Evolutionary conservation across 2,888 invertebrate genomes (phyloP), one percentile per base, ranked within the genome.

Genomic region (Serripes groenlandicus): DNA sequence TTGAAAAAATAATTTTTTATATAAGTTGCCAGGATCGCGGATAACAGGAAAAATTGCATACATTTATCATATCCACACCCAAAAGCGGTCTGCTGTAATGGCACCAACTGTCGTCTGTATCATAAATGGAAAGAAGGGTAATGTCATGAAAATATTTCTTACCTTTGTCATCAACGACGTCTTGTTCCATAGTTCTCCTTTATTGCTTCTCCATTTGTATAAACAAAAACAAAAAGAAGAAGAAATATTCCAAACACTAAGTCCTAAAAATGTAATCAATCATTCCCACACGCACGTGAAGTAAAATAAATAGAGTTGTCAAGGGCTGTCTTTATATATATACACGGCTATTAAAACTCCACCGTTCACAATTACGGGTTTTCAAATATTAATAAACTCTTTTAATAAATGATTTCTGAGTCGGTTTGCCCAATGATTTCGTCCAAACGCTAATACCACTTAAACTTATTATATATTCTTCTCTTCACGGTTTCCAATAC

Each of bases 381-480:
- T 49, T 56, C 23, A 56, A 56, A 56, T 23, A 56, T 56, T 56
- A 26, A 56, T 26, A 26, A 42, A 23, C 56, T 56, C 56, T 15
- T 56, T n/a, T 56, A 56, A 23, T 56, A 23, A 56, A 11, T 4
- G 23, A 56, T 15, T 56, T 56, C 21, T 23, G 56, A 56, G 23
- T 56, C 56, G 56, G 56, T n/a, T n/a, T 56, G n/a, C 23, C 2
- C 23, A 56, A 56, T 56, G 56, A 56, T 56, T 56, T 56, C 23
- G 21, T 56, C 49, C 18, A 26, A 26, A n/a, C 56, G 66, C 74
- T 83, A 83, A 76, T 58, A 79, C 62, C 73, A 52, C 69, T 75
- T 76, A 78, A 82, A 70, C 83, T 34, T 76, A 76, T 76, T 79
- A 83, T n/a, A n/a, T n/a, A 70, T 64, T 11, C 54, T 70, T 71